Conservation (phyloP, 2,888 invertebrate species). For the Zaprionus bogoriensis region DNA sequence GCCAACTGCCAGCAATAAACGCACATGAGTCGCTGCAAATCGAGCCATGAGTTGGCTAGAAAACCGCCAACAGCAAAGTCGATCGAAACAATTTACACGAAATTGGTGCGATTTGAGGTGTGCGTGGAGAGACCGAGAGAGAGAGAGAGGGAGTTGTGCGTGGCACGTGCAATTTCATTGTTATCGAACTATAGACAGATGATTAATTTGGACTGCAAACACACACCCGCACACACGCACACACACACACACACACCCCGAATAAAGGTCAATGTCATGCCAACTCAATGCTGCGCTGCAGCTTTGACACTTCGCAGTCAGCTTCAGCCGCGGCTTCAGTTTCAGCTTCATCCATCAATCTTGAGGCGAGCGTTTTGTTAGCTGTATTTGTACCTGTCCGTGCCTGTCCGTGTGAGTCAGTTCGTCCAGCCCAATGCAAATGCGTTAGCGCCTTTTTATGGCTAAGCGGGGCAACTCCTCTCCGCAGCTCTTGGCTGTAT, state of each 20-base stretch:
- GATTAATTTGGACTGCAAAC: constrained; percentile 33
- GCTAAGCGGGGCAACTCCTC: constrained; percentile 8
- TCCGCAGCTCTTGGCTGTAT: constrained; percentile 14
- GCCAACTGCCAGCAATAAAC: constrained; percentile 38
- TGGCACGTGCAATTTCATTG: constrained; percentile 41
- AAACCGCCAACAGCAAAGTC: background rate
- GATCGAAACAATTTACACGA: constrained; percentile 10
- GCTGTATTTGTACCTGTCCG: constrained; percentile 16
- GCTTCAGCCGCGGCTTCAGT: constrained; percentile 13
- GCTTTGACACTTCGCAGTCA: constrained; percentile 63
- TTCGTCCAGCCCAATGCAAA: constrained; percentile 40
- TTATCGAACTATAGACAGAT: constrained; percentile 14
- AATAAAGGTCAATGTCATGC: constrained; percentile 71
- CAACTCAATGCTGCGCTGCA: constrained; percentile 36
- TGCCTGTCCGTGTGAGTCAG: background rate
- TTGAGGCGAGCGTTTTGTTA: constrained; percentile 12
- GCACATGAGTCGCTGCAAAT: constrained; percentile 62
- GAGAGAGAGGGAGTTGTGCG: constrained; percentile 33
- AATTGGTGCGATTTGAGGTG: constrained; percentile 58
- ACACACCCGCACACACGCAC: background rate
- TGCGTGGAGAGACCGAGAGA: too few relatives aligned
- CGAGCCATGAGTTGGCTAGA: constrained; percentile 46
- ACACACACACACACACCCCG: background rate
- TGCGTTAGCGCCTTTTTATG: constrained; percentile 36
- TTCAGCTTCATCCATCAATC: constrained; percentile 61